A percentile compares a stretch with the other conserved stretches of the same genome.
Conservation (phyloP, 2,888 invertebrate species). For the Aquatica leii region DNA sequence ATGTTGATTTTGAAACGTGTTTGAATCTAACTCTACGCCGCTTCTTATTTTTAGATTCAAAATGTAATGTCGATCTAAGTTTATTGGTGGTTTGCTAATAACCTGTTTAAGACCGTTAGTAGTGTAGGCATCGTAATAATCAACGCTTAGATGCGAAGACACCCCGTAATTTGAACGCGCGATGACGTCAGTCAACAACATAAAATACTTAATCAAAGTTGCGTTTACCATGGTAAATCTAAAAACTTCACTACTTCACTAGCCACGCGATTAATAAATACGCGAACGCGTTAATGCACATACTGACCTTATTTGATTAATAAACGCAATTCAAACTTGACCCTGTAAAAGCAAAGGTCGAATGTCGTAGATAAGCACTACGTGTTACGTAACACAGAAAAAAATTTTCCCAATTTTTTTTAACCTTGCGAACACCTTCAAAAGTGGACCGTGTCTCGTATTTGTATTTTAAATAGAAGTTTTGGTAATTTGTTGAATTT, state of each 20-base stretch:
- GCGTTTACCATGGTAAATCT: slow-evolving; percentile 9
- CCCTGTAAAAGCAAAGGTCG: no score
- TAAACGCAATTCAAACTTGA: no score
- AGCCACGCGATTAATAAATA: no score
- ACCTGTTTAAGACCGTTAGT: slow-evolving; percentile 7
- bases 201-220: slow-evolving; percentile 6
- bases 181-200: slow-evolving; percentile 7
- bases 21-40: background rate
- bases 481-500: slow-evolving; percentile 31
- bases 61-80: slow-evolving; percentile 15
- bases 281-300: no score
- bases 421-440: slow-evolving; percentile 40
- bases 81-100: background rate
- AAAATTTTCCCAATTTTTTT: slow-evolving; percentile 28
- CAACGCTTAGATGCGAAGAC: background rate
- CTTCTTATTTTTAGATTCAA: slow-evolving; percentile 11
- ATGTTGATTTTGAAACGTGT: background rate
- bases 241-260: no score
- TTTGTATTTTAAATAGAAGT: slow-evolving; percentile 29
- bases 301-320: no score
- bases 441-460: slow-evolving; percentile 18
- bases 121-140: slow-evolving; percentile 14
- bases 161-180: background rate
- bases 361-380: no score
- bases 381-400: background rate